Evolutionary conservation across 92 coral and sea anemone species (phyloP), one percentile per base, ranked within the genome.

Genomic region (Palythoa heliodiscus): DNA sequence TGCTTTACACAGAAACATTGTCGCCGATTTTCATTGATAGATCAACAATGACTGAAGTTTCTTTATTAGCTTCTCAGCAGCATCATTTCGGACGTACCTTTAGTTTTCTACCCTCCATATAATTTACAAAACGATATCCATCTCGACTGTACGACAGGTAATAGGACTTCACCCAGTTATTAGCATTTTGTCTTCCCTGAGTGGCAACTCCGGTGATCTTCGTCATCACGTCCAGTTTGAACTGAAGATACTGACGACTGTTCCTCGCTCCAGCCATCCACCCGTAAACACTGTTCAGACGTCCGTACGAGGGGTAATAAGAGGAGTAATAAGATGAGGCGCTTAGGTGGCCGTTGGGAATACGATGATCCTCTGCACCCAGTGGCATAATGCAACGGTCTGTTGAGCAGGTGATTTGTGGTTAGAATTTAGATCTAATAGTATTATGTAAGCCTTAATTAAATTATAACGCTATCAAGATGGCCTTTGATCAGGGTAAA

Each of bases 381-480:
- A 78, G 72, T 10, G 83, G 83, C 83, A 78, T 78, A 35, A 48
- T 60, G 66, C 83, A 78, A 38, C 83, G 83, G 52, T 78, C 83
- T 78, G 71, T 78, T 78, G 35, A 15, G 48, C 13, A 3, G 11
- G 22, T 17, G 54, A 8, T 39, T 0, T 16, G 3, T 2, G 12
- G 48, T 17, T 43, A 72, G 72, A 68, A 22, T 68, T 13, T 13
- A 68, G 25, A 29, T 13, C 25, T n/a, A 55, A 3, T 55, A n/a
- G n/a, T n/a, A n/a, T n/a, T n/a, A n/a, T n/a, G n/a, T 29, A 29
- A 29, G 35, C 35, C 35, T 0, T 0, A 29, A 29, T 29, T 1
- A 29, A 29, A 29, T 0, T 29, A 29, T 29, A 29, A 29, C 35
- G 35, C 35, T 29, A 1, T 29, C 1, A 29, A 29, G 1, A 29